Base-by-base conservation (phyloP, 2,888 invertebrate genomes). In the Sipha maydis region DNA sequence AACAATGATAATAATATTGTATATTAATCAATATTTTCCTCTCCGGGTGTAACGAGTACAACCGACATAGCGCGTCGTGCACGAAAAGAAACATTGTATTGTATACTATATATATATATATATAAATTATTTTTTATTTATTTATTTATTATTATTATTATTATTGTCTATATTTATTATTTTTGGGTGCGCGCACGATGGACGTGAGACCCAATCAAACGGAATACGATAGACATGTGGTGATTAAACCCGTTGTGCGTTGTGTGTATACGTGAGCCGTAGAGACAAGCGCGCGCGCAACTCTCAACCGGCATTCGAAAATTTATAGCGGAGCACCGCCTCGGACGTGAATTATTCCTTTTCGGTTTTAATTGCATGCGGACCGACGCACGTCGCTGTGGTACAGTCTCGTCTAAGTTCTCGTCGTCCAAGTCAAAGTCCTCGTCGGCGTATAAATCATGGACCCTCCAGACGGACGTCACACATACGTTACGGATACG, bases 291-390 rank as follows among this genome's bases (percentile, higher is more conserved):
- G 31, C 85, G 31, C 77, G 38, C n/a, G n/a, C n/a, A 54, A 85
- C 78, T 85, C 71, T 85, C 80, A 31, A 80, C 79, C 79, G 79
- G 79, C 78, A 71, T 31, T 67, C 41, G 73, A 80, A 88, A 80
- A 88, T 88, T 88, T 88, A 88, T 88, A 80, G 86, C 80, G 80
- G 80, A 88, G 80, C 86, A 88, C 80, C 86, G 86, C 86, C 86
- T 80, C 41, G 73, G 80, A 80, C 80, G 86, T 88, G 86, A 88
- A 88, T 88, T 80, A 88, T 88, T 88, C 73, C 41, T 88, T 88
- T 82, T 88, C 73, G 80, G 86, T 88, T 88, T 88, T 88, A 88
- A 88, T 88, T 88, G 86, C 86, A 41, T 61, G 85, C 77, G 34
- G 79, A 61, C 61, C n/a, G 34, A 19, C 28, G 5, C 31, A 73